Evolutionary conservation across 2,113 vertebrate species (phyloP), one percentile per base, ranked within the genome.

Genomic region (Tricholaema leucomelas): DNA sequence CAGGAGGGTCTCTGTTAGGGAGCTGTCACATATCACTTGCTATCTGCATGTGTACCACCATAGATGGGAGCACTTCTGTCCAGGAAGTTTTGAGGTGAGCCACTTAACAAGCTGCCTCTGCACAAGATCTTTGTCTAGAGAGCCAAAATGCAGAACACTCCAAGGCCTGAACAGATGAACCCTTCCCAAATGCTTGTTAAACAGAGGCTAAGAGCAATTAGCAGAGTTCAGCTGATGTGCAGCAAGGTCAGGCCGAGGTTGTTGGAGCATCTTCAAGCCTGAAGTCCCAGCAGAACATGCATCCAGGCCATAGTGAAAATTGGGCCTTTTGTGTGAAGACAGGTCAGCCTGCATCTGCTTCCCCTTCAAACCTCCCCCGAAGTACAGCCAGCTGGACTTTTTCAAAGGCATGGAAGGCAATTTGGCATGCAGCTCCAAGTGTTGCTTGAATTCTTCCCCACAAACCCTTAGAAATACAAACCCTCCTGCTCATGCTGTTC

Each of bases 301-400:
- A 31, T 1, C 1, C 1, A 4, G 56, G n/a, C 58, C 44, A 33
- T 52, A 91, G 35, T 58, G 69, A 87, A 89, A 87, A 80, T 80
- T 1, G 38, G 25, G 31, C 20, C n/a, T 80, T 74, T 90, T 85
- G 54, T 95, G 65, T 95, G 61, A 87, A 90, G 82, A 71, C 64
- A 79, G 88, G 81, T 87, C 85, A 87, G 48, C 30, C 33, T 77
- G 42, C 87, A 91, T 92, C 79, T 92, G 82, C 52, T 92, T 90
- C 75, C 25, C 56, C 85, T 94, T 91, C 89, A 92, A 70, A 77
- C 69, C 42, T 77, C 44, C 42, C n/a, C n/a, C 73, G 4, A 77
- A 91, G 69, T 74, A 81, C 64, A 82, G 58, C 74, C 79, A 93
- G 73, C 87, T 71, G 78, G 75, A 78, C 30, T 89, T 87, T 87